Conservation (phyloP, 2,888 invertebrate genomes). For the Limnephilus lunatus region DNA sequence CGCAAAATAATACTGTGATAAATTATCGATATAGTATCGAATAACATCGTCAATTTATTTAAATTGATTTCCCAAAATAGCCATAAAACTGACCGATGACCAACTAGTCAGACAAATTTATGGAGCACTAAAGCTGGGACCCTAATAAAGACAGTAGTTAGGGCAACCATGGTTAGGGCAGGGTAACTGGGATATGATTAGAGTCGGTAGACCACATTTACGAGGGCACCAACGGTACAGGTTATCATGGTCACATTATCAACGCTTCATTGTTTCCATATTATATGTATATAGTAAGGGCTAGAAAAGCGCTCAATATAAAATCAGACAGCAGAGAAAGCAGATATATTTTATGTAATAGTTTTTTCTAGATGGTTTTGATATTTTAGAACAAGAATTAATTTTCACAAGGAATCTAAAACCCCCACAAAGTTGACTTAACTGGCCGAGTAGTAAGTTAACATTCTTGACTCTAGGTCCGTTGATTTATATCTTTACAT, state of each 20-base stretch:
- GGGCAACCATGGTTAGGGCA: neutral
- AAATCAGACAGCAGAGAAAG: too few species aligned
- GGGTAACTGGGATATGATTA: constrained; percentile 20
- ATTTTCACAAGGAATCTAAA: too few species aligned
- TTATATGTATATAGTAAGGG: neutral
- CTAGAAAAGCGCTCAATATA: neutral
- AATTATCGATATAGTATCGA: neutral
- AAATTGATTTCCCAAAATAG: neutral
- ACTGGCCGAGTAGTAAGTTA: too few species aligned
- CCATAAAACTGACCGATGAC: constrained; percentile 25
- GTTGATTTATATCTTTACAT: too few species aligned
- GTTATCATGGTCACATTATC: neutral
- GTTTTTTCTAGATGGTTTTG: too few species aligned
- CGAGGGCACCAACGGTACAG: neutral
- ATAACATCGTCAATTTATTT: constrained; percentile 17
- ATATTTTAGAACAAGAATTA: too few species aligned
- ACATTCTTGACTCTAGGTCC: too few species aligned
- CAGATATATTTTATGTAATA: too few species aligned
- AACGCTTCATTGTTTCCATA: neutral
- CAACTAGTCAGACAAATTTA: constrained; percentile 26
- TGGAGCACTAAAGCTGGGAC: constrained; percentile 31
- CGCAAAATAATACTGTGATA: neutral
- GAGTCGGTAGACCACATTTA: constrained; percentile 27
- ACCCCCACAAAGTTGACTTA: too few species aligned
- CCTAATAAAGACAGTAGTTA: constrained; percentile 32